Conservation (phyloP, 2,797 vertebrate genomes). For the Potorous gilbertii region DNA sequence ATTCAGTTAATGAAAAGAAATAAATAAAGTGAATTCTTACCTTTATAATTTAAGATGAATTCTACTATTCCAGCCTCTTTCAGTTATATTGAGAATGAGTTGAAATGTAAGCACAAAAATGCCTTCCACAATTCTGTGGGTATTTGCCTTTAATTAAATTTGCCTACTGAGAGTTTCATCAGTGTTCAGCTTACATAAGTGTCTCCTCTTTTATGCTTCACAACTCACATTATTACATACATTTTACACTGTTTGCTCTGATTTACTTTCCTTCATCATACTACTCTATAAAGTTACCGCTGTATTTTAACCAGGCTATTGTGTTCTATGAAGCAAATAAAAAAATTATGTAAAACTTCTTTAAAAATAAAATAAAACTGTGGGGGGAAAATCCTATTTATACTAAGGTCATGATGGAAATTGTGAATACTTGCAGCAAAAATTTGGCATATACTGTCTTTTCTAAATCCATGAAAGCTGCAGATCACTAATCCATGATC, state of each 20-base stretch:
- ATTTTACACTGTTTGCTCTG: not conserved
- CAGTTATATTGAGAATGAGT: not conserved
- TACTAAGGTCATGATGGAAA: not conserved
- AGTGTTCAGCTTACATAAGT: not conserved
- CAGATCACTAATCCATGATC: not conserved
- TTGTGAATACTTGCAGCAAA: not conserved
- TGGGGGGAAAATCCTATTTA: not conserved
- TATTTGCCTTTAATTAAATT: slow-evolving; percentile 5
- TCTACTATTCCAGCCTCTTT: not conserved
- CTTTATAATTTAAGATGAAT: not conserved
- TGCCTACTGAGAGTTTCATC: not conserved
- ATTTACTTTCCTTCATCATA: not conserved
- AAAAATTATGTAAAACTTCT: not conserved
- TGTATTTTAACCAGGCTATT: not conserved
- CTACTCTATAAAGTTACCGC: not conserved
- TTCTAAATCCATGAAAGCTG: slow-evolving; percentile 24
- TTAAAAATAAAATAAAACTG: not conserved
- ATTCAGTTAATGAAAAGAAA: not conserved
- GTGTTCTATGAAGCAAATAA: not conserved
- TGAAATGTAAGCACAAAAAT: not conserved
- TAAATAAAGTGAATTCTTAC: not conserved
- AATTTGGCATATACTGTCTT: not conserved
- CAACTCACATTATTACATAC: not conserved
- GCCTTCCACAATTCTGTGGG: not conserved
- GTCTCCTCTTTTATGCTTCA: not conserved